Base-by-base conservation (phyloP, 2,888 invertebrate genomes). In the Habroteleia sp. region DNA sequence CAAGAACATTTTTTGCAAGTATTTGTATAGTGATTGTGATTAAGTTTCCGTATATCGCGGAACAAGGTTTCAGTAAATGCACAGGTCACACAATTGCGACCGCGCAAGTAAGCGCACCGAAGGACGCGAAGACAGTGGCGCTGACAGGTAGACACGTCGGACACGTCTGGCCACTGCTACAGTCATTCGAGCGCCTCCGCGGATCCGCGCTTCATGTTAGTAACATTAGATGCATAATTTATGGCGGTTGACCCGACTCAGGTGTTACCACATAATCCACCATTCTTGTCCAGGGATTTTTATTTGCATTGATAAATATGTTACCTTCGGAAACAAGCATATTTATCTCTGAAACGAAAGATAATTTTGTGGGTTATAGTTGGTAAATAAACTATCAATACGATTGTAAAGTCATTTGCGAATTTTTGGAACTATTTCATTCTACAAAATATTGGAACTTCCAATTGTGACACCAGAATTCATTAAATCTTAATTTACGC, bases 221-320 rank as follows among this genome's bases (percentile, higher is more conserved):
- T 84, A 86, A 85, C 86, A 86, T 87, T 80, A 83, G 86, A 87
- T 87, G 87, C 85, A 87, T 87, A 83, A 87, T 87, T 77, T 80
- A 81, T 82, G 80, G 76, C 77, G 69, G 33, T 44, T 35, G 62
- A 50, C 2, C 44, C 27, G 39, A 23, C 39, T 48, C 54, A 29
- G 33, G 54, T 62, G 62, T 60, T 50, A 60, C 69, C 52, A 37
- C 44, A 31, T 50, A 42, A 31, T 31, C 11, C 42, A 17, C 7
- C 7, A 29, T 11, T 11, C 52, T 41, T 33, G 42, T 42, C 33
- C 33, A 42, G 33, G 37, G 35, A 46, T 37, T 44, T 60, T 60
- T 37, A 10, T 7, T 3, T 2, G 10, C 5, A 0, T 4, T 7
- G 31, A 42, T 42, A 42, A 41, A 56, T 14, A 31, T 20, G 41